Evolutionary conservation across 1,140 invertebrate genomes (phyloP).

Genomic region (Listronotus bonariensis): DNA sequence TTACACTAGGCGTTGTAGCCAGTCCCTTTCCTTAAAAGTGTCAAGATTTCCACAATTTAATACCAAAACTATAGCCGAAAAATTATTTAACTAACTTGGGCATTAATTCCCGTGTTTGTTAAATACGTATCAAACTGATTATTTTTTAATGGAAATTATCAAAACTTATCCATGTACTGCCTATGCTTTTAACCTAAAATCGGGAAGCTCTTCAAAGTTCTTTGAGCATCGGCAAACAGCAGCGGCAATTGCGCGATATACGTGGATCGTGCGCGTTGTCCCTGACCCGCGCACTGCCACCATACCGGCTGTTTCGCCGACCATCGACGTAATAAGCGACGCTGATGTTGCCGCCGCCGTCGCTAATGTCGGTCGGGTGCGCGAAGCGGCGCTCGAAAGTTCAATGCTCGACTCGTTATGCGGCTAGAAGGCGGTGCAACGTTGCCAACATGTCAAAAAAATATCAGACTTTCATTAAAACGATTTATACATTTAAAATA

Average conservation of each 20-base stretch:
- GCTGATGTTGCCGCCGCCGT: slow-evolving; percentile 21
- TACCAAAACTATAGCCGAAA: too few relatives aligned
- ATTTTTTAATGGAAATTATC: too few relatives aligned
- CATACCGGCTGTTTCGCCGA: slow-evolving; percentile 26
- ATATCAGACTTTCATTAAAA: background rate
- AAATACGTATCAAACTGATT: too few relatives aligned
- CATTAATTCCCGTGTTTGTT: too few relatives aligned
- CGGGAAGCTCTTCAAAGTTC: background rate
- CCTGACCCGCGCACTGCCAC: slow-evolving; percentile 35
- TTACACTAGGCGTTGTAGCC: too few relatives aligned
- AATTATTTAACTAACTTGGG: too few relatives aligned
- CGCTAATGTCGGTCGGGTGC: slow-evolving; percentile 35
- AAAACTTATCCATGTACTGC: too few relatives aligned
- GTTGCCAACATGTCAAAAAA: slow-evolving; percentile 8
- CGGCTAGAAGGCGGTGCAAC: slow-evolving; percentile 22
- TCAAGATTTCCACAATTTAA: too few relatives aligned
- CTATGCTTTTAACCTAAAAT: slow-evolving; percentile 3
- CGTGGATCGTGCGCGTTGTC: slow-evolving; percentile 29
- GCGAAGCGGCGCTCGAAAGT: slow-evolving; percentile 20
- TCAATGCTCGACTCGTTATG: slow-evolving; percentile 33
- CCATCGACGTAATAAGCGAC: slow-evolving; percentile 31
- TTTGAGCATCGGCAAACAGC: slow-evolving; percentile 1
- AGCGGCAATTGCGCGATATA: slow-evolving; percentile 13
- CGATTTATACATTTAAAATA: too few relatives aligned
- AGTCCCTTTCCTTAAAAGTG: too few relatives aligned